Evolutionary conservation across 2,797 vertebrate species (phyloP).

Genomic region (Cyclura pinguis): DNA sequence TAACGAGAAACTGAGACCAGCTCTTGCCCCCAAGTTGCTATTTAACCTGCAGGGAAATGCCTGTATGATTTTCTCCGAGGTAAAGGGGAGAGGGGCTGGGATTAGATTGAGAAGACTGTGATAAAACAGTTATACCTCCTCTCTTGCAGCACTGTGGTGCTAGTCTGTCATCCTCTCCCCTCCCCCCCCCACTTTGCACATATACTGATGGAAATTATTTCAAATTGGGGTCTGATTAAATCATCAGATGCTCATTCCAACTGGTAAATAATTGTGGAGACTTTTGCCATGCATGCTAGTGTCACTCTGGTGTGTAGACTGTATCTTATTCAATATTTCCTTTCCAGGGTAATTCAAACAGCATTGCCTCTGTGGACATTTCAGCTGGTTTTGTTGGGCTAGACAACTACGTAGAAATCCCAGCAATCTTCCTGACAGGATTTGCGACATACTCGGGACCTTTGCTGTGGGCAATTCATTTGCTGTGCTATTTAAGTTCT

Average conservation of each 20-base stretch:
- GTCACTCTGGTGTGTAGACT: background rate
- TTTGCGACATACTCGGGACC: slow-evolving; percentile 93
- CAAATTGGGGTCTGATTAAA: background rate
- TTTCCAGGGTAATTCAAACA: slow-evolving; percentile 95
- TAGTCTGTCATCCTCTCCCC: background rate
- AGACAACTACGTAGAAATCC: slow-evolving; percentile 88
- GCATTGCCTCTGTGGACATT: slow-evolving; percentile 92
- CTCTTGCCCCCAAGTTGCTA: background rate
- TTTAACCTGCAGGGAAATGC: background rate
- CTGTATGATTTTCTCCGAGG: background rate
- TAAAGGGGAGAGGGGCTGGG: background rate
- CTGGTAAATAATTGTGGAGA: background rate
- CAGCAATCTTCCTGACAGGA: slow-evolving; percentile 89
- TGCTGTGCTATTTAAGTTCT: slow-evolving; percentile 90
- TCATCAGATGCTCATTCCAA: background rate
- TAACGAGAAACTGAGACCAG: background rate
- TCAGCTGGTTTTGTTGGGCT: slow-evolving; percentile 94
- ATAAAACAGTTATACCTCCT: background rate
- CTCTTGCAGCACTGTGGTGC: background rate
- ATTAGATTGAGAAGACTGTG: background rate
- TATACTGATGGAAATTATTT: background rate
- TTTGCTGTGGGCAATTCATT: slow-evolving; percentile 92
- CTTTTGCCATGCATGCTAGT: background rate
- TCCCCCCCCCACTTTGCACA: too few relatives aligned
- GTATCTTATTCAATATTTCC: background rate